Percentiles rank a stretch among this genome's conserved stretches.
These are phyloP conservation scores for Chaetoderma sp. DNA, from an alignment of 2,888 invertebrate genomes.

Conservation along the genomic window DNA sequence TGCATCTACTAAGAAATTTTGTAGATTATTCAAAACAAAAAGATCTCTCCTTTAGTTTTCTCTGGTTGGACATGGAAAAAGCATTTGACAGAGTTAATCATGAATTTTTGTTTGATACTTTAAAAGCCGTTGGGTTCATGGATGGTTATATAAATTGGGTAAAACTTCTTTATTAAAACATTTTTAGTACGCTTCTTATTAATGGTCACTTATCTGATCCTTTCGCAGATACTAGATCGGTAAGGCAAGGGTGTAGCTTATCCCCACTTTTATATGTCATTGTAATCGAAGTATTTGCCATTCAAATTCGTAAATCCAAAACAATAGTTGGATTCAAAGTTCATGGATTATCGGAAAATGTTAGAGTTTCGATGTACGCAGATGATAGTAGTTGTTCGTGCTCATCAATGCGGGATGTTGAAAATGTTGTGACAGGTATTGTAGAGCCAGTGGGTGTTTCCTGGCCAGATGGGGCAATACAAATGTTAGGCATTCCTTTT, in stretches of 20 bases:
- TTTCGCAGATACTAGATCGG: not conserved
- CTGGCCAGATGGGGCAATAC: slow-evolving; percentile 35
- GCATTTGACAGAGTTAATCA: slow-evolving; percentile 42
- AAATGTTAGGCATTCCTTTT: slow-evolving; percentile 28
- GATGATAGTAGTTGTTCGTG: too few relatives aligned
- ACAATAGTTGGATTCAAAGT: slow-evolving; percentile 21
- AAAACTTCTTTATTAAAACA: slow-evolving; percentile 33
- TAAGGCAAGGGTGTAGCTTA: slow-evolving; percentile 1
- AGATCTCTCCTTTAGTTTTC: slow-evolving; percentile 30
- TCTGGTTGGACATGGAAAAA: slow-evolving; percentile 42
- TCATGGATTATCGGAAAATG: not conserved
- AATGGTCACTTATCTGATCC: not conserved
- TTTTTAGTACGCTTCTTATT: not conserved
- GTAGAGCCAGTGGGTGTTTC: too few relatives aligned
- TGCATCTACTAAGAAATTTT: slow-evolving; percentile 36
- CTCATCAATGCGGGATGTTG: too few relatives aligned
- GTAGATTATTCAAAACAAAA: slow-evolving; percentile 38
- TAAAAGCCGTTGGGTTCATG: slow-evolving; percentile 37
- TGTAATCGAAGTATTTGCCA: not conserved
- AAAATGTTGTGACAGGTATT: too few relatives aligned
- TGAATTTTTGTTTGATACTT: slow-evolving; percentile 33
- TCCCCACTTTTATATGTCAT: slow-evolving; percentile 4
- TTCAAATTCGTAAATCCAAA: not conserved
- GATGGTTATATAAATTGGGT: slow-evolving; percentile 35
- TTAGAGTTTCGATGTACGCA: slow-evolving; percentile 18